Conservation (phyloP, 2,888 invertebrate genomes). For the Andrena camellia region DNA sequence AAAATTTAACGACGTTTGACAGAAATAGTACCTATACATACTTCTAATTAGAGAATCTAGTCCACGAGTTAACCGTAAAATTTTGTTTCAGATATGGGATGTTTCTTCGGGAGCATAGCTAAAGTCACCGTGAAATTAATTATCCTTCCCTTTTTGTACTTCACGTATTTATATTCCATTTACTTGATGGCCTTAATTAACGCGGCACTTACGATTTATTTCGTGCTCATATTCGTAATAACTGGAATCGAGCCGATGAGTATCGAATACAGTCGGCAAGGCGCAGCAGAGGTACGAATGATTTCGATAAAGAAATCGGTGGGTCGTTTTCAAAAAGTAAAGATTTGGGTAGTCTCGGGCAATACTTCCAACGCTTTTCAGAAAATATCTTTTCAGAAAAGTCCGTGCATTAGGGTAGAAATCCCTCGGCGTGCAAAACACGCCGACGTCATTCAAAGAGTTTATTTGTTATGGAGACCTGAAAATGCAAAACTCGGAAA, state of each 20-base stretch:
- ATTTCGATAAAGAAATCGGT: background rate
- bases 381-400: too few relatives aligned
- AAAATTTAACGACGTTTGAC: background rate
- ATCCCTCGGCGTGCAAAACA: too few relatives aligned
- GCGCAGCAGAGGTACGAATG: constrained; percentile 47
- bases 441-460: too few relatives aligned
- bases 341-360: too few relatives aligned
- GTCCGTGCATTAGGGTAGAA: too few relatives aligned
- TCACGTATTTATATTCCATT: constrained; percentile 30
- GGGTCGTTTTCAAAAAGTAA: too few relatives aligned
- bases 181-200: constrained; percentile 32
- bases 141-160: constrained; percentile 46
- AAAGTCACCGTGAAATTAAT: constrained; percentile 42
- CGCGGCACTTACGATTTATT: constrained; percentile 28
- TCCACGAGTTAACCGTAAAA: background rate
- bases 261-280: constrained; percentile 1
- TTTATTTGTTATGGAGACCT: background rate
- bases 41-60: background rate
- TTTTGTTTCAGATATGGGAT: constrained; percentile 27
- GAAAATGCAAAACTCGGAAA: background rate
- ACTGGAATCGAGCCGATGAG: background rate
- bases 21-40: background rate
- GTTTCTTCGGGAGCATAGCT: constrained; percentile 44
- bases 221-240: constrained; percentile 29
- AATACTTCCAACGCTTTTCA: too few relatives aligned